phyloP scores from a whole-genome alignment of 2,797 vertebrate genomes.

The Sitta carolinensis region DNA sequence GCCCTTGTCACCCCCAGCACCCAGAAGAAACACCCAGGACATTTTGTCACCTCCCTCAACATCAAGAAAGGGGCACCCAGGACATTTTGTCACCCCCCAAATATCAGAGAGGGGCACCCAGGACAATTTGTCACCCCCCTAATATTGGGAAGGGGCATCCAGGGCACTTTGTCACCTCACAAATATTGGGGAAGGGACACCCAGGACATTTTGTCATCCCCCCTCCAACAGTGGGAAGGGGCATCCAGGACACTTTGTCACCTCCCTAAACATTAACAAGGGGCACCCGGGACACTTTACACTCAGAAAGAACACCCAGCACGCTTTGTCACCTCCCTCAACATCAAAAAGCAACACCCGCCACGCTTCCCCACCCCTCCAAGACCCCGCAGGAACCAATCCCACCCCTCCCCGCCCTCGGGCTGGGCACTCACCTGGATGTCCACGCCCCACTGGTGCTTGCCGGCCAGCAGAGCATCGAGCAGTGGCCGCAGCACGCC shows the following conservation, averaged over 20 bases:
- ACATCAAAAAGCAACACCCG: fast-evolving
- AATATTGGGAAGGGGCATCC: background rate
- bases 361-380: background rate
- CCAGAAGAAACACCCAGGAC: too few relatives aligned
- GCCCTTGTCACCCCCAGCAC: too few relatives aligned
- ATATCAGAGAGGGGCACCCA: background rate
- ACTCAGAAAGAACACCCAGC: too few relatives aligned
- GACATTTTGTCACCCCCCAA: too few relatives aligned
- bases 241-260: background rate
- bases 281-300: background rate
- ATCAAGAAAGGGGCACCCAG: too few relatives aligned
- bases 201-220: background rate
- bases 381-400: fast-evolving
- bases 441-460: constrained; percentile 82
- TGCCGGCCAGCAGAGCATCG: constrained; percentile 85
- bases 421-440: constrained; percentile 76
- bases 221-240: too few relatives aligned
- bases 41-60: too few relatives aligned
- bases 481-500: constrained; percentile 81
- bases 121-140: background rate
- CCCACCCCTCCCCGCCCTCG: fast-evolving
- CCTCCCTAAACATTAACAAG: fast-evolving
- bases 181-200: too few relatives aligned
- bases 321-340: background rate
- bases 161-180: background rate